Evolutionary conservation across 2,113 vertebrate species (phyloP).

Genomic region (Nibea albiflora): DNA sequence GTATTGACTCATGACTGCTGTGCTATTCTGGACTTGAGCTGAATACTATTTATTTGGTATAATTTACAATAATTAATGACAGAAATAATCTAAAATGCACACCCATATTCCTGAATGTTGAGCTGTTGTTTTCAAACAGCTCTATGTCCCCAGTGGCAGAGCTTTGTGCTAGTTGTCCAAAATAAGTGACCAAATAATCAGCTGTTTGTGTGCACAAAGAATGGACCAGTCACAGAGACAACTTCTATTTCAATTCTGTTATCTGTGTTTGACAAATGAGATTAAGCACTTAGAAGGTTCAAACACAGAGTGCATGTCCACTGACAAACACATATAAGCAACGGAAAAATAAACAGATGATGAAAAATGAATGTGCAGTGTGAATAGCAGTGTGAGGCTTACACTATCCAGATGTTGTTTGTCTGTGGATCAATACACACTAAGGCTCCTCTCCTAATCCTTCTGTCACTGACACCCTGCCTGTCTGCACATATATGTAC

Average conservation of each 20-base stretch:
- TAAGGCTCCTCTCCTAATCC: conserved; percentile 68
- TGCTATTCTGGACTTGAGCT: not conserved
- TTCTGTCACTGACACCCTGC: conserved; percentile 58
- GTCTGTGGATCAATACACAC: conserved; percentile 78
- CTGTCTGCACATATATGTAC: conserved; percentile 19
- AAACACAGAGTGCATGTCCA: not conserved
- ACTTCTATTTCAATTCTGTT: conserved; percentile 22
- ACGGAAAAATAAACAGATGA: conserved; percentile 38
- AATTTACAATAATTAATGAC: not conserved
- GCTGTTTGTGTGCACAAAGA: not conserved
- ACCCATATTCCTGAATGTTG: not conserved
- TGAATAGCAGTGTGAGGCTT: conserved; percentile 78
- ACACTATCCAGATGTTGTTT: conserved; percentile 73
- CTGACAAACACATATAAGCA: conserved; percentile 4
- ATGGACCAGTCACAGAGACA: conserved; percentile 23
- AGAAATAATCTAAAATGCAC: not conserved
- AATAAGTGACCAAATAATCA: too few relatives aligned
- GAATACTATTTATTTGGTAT: not conserved
- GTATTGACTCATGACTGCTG: too few relatives aligned
- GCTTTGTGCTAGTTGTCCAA: conserved; percentile 1
- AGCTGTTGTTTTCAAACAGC: too few relatives aligned
- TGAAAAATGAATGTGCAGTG: conserved; percentile 39
- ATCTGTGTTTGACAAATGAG: conserved; percentile 46
- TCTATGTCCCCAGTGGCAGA: too few relatives aligned
- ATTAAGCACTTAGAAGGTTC: conserved; percentile 23